Evolutionary conservation across 2,888 invertebrate genomes (phyloP).

Genomic region (Schrankia costaestrigalis): DNA sequence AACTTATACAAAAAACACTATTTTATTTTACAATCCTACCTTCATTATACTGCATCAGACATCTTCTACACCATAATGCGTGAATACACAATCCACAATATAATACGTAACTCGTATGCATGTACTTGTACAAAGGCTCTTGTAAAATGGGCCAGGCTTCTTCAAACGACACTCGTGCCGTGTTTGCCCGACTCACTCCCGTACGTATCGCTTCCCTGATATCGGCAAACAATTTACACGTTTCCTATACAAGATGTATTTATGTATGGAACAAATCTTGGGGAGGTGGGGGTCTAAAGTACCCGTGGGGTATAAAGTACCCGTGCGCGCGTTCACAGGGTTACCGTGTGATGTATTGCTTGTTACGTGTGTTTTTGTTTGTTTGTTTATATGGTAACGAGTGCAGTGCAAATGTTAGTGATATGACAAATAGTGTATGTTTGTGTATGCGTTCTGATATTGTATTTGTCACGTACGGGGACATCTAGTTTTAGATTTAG

Average conservation of each 20-base stretch:
- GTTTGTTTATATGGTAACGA: slow-evolving; percentile 13
- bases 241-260: slow-evolving; percentile 35
- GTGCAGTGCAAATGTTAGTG: no score
- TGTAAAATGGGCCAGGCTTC: slow-evolving; percentile 31
- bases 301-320: slow-evolving; percentile 34
- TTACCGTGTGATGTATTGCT: slow-evolving; percentile 30
- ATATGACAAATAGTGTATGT: no score
- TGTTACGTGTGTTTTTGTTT: slow-evolving; percentile 26
- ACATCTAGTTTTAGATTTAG: no score
- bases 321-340: slow-evolving; percentile 21
- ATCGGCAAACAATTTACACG: slow-evolving; percentile 53
- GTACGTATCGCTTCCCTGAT: slow-evolving; percentile 43
- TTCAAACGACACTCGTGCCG: slow-evolving; percentile 28
- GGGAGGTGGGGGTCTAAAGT: no score
- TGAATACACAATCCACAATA: slow-evolving; percentile 12
- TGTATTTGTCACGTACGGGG: no score
- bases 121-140: slow-evolving; percentile 23
- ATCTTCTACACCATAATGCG: slow-evolving; percentile 9
- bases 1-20: no score
- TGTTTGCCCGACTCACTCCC: slow-evolving; percentile 37
- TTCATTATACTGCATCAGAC: neutral
- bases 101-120: slow-evolving; percentile 24
- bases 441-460: no score
- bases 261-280: slow-evolving; percentile 31
- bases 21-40: no score